These are phyloP conservation scores for Brachylomia viminalis DNA, from an alignment of 2,888 invertebrate genomes.

Conservation along the genomic window DNA sequence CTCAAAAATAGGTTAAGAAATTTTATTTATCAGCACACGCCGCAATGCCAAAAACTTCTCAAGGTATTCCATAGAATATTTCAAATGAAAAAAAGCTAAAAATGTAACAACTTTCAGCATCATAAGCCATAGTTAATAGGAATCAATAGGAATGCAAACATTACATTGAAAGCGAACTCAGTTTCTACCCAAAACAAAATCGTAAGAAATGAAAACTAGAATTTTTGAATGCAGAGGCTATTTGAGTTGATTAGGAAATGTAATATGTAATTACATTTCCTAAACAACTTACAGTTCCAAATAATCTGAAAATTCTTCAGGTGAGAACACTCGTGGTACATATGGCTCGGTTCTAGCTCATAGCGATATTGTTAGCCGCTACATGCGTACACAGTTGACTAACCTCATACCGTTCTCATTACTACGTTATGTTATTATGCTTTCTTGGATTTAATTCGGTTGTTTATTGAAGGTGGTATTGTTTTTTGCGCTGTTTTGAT, in stretches of 20 bases:
- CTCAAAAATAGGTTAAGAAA: not conserved
- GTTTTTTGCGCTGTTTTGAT: not conserved
- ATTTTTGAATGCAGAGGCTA: not conserved
- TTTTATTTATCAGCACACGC: too few species aligned
- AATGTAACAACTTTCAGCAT: not conserved
- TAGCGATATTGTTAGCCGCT: conserved; percentile 19
- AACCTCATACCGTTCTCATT: conserved; percentile 14
- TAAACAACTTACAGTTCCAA: conserved; percentile 1
- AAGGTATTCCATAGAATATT: not conserved
- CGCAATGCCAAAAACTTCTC: not conserved
- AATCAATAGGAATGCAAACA: not conserved
- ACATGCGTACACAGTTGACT: not conserved
- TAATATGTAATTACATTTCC: not conserved
- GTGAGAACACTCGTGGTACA: not conserved
- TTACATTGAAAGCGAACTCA: not conserved
- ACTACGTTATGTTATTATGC: conserved; percentile 7
- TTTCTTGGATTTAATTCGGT: conserved; percentile 6
- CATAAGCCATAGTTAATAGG: not conserved
- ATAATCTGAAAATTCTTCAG: conserved; percentile 8
- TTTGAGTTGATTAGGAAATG: too few species aligned
- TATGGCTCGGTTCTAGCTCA: conserved; percentile 33
- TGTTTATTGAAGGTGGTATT: not conserved
- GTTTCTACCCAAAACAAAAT: not conserved
- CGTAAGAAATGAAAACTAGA: not conserved
- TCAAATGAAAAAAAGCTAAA: not conserved